Conservation (phyloP, 2,888 invertebrate genomes). For the Rhagonycha lutea region DNA sequence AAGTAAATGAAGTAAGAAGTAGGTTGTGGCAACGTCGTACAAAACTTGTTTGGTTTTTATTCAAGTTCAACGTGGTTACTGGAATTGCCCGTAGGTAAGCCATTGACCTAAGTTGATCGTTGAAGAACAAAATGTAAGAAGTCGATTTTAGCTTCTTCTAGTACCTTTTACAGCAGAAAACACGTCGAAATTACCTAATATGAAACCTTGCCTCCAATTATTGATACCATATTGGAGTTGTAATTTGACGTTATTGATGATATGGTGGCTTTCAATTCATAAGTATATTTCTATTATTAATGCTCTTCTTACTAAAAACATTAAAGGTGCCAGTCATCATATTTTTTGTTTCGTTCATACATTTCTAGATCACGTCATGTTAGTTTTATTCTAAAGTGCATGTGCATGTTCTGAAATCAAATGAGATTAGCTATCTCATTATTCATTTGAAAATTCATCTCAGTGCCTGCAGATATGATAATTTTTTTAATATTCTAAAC, state of each 20-base stretch:
- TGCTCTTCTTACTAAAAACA: background rate
- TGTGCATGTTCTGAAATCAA: background rate
- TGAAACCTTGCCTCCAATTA: conserved; percentile 15
- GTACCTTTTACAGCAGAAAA: background rate
- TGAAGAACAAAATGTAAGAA: conserved; percentile 31
- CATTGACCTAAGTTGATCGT: conserved; percentile 37
- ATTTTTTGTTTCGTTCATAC: background rate
- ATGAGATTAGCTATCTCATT: background rate
- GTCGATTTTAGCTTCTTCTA: conserved; percentile 26
- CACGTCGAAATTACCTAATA: conserved; percentile 28
- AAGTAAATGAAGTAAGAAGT: conserved; percentile 15
- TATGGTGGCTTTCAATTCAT: background rate
- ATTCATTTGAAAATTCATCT: background rate
- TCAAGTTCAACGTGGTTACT: conserved; percentile 40
- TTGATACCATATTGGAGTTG: conserved; percentile 19
- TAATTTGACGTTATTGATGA: background rate
- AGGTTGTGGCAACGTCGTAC: conserved; percentile 30
- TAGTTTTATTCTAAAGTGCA: background rate
- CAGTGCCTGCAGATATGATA: background rate
- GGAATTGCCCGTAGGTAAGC: conserved; percentile 40
- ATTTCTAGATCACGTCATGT: background rate
- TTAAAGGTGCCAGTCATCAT: background rate
- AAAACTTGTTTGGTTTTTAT: conserved; percentile 42
- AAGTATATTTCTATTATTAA: background rate
- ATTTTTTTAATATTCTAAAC: background rate